These are phyloP conservation scores for Caenorhabditis brenneri DNA, from an alignment of 1,140 invertebrate species.

Conservation along the genomic window DNA sequence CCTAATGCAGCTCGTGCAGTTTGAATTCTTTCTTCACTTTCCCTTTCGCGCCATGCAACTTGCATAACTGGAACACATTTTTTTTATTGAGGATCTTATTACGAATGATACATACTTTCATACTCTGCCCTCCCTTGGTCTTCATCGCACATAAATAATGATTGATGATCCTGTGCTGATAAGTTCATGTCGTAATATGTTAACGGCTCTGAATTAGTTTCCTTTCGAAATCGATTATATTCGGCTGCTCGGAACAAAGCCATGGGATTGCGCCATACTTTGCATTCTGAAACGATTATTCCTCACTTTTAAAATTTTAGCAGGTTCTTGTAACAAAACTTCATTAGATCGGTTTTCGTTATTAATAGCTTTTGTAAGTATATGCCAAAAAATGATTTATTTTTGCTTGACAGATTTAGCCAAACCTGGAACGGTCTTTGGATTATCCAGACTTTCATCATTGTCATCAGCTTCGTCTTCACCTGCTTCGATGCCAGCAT, in stretches of 20 bases:
- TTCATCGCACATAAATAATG: slow-evolving; percentile 92
- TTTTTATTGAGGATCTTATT: slow-evolving; percentile 14
- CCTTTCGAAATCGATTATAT: slow-evolving; percentile 86
- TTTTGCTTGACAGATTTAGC: not conserved
- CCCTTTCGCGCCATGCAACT: slow-evolving; percentile 93
- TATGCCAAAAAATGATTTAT: not conserved
- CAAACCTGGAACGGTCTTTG: slow-evolving; percentile 48
- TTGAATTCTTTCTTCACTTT: slow-evolving; percentile 87
- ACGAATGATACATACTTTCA: slow-evolving; percentile 81
- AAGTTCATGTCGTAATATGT: slow-evolving; percentile 99
- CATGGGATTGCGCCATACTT: slow-evolving; percentile 96
- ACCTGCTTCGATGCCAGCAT: slow-evolving; percentile 30
- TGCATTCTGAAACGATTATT: slow-evolving; percentile 84
- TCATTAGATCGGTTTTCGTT: too few species aligned
- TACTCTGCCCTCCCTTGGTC: slow-evolving; percentile 88
- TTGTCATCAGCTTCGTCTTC: slow-evolving; percentile 65
- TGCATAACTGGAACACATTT: slow-evolving; percentile 81
- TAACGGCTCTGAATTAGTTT: slow-evolving; percentile 89
- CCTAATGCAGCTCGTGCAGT: slow-evolving; percentile 88
- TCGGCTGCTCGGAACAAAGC: slow-evolving; percentile 94
- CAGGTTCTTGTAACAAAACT: too few species aligned
- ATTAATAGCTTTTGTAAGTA: too few species aligned
- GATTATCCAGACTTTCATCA: slow-evolving; percentile 67
- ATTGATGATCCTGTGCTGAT: slow-evolving; percentile 97
- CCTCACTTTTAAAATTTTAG: too few species aligned